Conservation (phyloP, 2,888 invertebrate species). For the Actias luna region DNA sequence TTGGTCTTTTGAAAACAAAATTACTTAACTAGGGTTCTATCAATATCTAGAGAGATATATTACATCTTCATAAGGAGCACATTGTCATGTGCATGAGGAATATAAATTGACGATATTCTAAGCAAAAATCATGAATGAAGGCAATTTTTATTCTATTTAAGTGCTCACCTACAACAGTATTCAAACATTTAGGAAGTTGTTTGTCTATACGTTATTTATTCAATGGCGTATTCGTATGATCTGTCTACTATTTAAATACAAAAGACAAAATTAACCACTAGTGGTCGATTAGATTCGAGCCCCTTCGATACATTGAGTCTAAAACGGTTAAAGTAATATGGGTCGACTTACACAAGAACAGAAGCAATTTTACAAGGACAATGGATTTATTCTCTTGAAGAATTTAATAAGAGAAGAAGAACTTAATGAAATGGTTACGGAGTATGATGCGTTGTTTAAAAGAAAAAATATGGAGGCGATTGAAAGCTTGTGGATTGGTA, state of each 20-base stretch:
- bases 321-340: slow-evolving; percentile 33
- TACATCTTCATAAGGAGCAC: background rate
- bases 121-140: background rate
- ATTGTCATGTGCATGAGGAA: background rate
- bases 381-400: slow-evolving; percentile 78
- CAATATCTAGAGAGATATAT: background rate
- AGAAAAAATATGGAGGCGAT: slow-evolving; percentile 71
- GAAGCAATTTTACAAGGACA: slow-evolving; percentile 72
- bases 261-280: background rate
- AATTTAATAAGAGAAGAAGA: slow-evolving; percentile 64
- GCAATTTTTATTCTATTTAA: background rate
- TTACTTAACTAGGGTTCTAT: background rate
- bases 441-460: slow-evolving; percentile 77
- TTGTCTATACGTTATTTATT: background rate
- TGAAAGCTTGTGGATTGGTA: slow-evolving; percentile 81
- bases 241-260: background rate
- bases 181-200: background rate
- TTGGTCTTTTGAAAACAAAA: background rate
- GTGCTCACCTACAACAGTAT: background rate
- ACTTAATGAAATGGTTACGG: slow-evolving; percentile 63
- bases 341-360: slow-evolving; percentile 65
- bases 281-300: background rate
- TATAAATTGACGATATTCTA: background rate
- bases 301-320: background rate
- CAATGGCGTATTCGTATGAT: background rate